Base-by-base conservation (phyloP, 2,888 invertebrate genomes). In the Cephonodes hylas region DNA sequence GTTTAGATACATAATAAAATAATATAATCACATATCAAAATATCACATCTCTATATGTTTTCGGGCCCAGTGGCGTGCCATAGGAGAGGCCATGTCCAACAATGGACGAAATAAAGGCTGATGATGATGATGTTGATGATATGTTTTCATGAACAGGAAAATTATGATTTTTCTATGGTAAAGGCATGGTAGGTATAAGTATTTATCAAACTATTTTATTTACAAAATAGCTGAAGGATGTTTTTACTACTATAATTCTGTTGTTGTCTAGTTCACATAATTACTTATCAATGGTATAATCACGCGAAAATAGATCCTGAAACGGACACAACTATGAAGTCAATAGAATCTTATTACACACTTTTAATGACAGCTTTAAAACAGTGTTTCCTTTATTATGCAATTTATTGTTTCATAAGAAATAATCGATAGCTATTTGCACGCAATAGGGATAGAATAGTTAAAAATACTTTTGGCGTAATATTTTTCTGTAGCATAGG, bases 251-350 rank as follows among this genome's bases (percentile, higher is more conserved):
- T 34, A 61, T 61, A 15, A 60, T 56, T 42, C 45, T 20, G 62
- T 62, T 38, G 60, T 62, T 60, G 60, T 63, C 65, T 60, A 34
- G n/a, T 62, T 60, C 57, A 25, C 61, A 63, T 58, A 48, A 60
- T 34, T 46, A 56, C 38, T 34, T 58, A 60, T 64, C 46, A 57
- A 25, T 15, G 38, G 13, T 34, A 45, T 46, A 60, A 48, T 48
- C 20, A 60, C 38, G 53, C 42, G 53, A 60, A 53, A 60, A 22
- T 20, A 27, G 53, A 60, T 38, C 25, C 46, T 48, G 23, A 48
- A 46, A 38, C 13, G 23, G n/a, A 46, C 46, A 34, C 25, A 42
- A 53, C 18, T 18, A 4, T 23, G 5, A 60, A 60, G 48, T 48
- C 25, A 20, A 31, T 31, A 53, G n/a, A n/a, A 31, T 10, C 15